Percentiles rank a stretch among this genome's conserved stretches.
Conservation (phyloP, 1,140 invertebrate species). For the Phenacoccus solenopsis region DNA sequence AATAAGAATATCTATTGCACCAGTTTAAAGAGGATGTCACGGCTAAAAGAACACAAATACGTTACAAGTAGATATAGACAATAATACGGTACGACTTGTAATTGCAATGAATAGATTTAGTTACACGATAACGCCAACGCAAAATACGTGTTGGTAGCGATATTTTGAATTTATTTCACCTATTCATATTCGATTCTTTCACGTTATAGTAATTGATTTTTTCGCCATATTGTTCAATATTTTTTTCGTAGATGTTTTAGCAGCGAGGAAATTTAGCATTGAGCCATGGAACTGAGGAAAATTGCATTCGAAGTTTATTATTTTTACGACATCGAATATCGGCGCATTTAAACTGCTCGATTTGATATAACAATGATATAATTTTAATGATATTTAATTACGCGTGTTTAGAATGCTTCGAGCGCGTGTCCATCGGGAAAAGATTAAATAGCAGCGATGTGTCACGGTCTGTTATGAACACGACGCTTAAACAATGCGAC, state of each 20-base stretch:
- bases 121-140: background rate
- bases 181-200: background rate
- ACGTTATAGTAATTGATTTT: background rate
- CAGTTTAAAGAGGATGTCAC: background rate
- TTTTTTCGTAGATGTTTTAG: background rate
- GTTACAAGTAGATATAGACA: too few species aligned
- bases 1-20: too few species aligned
- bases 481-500: slow-evolving; percentile 26
- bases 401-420: slow-evolving; percentile 27
- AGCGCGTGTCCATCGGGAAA: slow-evolving; percentile 29
- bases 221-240: background rate
- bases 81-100: too few species aligned
- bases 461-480: slow-evolving; percentile 21
- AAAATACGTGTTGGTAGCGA: too few species aligned
- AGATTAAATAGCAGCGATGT: slow-evolving; percentile 27
- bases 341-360: too few species aligned
- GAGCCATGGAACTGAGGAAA: background rate
- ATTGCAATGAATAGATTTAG: too few species aligned
- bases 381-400: background rate
- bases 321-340: too few species aligned
- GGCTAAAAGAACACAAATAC: background rate
- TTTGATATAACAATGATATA: background rate
- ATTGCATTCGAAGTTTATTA: too few species aligned
- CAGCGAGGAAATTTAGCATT: background rate
- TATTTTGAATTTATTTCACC: too few species aligned